phyloP scores from a whole-genome alignment of 2,113 vertebrate genomes.

The Psophia crepitans region DNA sequence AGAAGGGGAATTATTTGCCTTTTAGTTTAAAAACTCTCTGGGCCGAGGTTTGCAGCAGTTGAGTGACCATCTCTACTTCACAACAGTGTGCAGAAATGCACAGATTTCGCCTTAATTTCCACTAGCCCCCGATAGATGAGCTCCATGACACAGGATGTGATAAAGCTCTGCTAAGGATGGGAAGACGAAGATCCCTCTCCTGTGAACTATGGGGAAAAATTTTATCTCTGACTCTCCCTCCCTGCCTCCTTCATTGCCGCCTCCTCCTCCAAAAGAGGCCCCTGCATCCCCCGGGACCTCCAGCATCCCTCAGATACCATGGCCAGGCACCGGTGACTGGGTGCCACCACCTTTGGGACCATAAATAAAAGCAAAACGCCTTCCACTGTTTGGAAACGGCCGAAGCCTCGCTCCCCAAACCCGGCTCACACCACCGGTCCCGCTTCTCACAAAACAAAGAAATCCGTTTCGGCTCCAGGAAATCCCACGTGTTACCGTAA shows the following conservation, averaged over 20 bases:
- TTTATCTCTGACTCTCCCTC: background rate
- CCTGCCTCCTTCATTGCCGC: background rate
- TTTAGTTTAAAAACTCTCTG: background rate
- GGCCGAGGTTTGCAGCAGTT: background rate
- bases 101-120: background rate
- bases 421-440: background rate
- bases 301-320: background rate
- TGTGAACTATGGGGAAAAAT: background rate
- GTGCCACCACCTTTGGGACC: background rate
- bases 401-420: background rate
- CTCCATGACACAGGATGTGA: background rate
- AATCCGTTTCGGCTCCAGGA: conserved; percentile 54
- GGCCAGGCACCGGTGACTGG: background rate
- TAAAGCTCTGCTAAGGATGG: background rate
- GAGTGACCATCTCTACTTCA: background rate
- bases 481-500: conserved; percentile 48
- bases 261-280: background rate
- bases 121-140: background rate
- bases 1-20: background rate
- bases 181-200: background rate
- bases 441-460: conserved; percentile 63
- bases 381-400: background rate
- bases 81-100: background rate
- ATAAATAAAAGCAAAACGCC: background rate
- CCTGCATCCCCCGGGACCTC: too few relatives aligned